Conservation (phyloP, 1,140 invertebrate species). For the Drosophila nannoptera region DNA sequence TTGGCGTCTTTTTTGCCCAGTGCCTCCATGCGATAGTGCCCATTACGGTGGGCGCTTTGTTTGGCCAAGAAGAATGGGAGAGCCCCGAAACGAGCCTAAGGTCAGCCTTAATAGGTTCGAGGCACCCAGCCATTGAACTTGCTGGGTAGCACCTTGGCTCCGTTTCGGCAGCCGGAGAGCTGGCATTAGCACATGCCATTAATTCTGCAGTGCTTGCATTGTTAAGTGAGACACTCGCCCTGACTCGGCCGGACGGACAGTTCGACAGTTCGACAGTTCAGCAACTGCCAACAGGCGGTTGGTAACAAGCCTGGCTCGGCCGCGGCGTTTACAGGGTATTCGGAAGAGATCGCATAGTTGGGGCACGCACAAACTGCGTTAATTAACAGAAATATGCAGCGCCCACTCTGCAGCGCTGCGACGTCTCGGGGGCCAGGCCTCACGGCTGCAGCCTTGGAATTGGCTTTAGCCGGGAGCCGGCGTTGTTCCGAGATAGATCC, state of each 20-base stretch:
- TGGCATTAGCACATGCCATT: constrained; percentile 36
- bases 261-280: constrained; percentile 28
- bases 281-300: constrained; percentile 10
- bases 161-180: constrained; percentile 28
- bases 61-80: constrained; percentile 50
- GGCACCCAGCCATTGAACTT: constrained; percentile 69
- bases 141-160: constrained; percentile 46
- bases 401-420: constrained; percentile 61
- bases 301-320: background rate
- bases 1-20: background rate
- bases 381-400: constrained; percentile 74
- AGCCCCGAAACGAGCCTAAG: constrained; percentile 52
- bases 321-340: constrained; percentile 1
- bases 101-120: constrained; percentile 66
- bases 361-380: constrained; percentile 69
- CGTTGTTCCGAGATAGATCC: constrained; percentile 17
- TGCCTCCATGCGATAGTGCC: background rate
- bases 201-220: constrained; percentile 39
- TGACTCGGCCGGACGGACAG: constrained; percentile 2
- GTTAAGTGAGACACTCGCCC: constrained; percentile 23
- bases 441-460: constrained; percentile 37
- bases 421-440: constrained; percentile 30
- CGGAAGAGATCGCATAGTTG: constrained; percentile 49
- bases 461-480: constrained; percentile 6
- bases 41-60: constrained; percentile 66